Base-by-base conservation (phyloP, 2,888 invertebrate species). In the Atethmia centrago region DNA sequence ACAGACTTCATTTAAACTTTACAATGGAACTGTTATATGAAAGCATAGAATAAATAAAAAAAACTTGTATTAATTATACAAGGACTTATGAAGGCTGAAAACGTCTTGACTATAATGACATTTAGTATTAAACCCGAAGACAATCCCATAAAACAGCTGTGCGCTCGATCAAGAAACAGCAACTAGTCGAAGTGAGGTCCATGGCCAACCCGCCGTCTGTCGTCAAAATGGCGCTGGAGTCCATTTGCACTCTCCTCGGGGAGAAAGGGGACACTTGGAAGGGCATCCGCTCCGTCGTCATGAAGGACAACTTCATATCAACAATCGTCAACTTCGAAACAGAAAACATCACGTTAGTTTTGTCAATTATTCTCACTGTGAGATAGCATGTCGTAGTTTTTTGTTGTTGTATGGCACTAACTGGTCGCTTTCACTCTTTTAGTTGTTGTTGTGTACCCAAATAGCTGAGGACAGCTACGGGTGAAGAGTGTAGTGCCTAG, bases 251-350 rank as follows among this genome's bases (percentile, higher is more conserved):
- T 82, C 97, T 99, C 89, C 97, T 99, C 88, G 99, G 98, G 85
- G 99, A 99, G 95, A 98, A 97, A 89, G 98, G 98, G 76, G 97
- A 97, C 93, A 99, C 99, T 89, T 99, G 99, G 99, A 99, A 99
- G 96, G 97, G 98, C 87, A 99, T 99, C 95, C 98, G 98, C 79
- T 97, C 98, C 83, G 98, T 98, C 88, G 98, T 99, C 93, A 98
- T 99, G 97, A 98, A 98, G 96, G 99, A 99, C 95, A 99, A 99
- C 97, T 99, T 99, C 96, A 99, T 99, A 95, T 97, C 98, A 74
- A 98, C 98, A 87, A 99, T 99, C 95, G 98, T 99, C 96, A 98
- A 98, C 97, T 99, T 99, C 97, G 98, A 98, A 96, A 99, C 99
- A 85, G 98, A 99, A 92, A 97, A 98, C 93, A 98, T 99, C 96